Percentiles rank a stretch among this genome's conserved stretches.
These are phyloP conservation scores for Crocallis elinguaria DNA, from an alignment of 2,888 invertebrate species.

Conservation along the genomic window DNA sequence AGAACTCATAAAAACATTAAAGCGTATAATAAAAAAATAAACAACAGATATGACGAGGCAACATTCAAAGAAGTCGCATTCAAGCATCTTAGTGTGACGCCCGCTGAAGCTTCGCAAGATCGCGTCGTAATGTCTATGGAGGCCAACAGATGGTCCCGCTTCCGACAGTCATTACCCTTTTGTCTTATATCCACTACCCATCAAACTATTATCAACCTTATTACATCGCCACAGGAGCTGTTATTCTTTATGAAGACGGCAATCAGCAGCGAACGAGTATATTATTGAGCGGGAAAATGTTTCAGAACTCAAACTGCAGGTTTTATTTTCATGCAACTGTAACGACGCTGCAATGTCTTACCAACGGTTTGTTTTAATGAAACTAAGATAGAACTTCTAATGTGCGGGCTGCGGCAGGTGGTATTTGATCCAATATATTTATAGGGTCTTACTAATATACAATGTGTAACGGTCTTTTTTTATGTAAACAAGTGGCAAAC, in stretches of 20 bases:
- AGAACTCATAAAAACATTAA: not conserved
- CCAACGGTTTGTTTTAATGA: constrained; percentile 1
- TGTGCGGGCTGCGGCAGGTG: not conserved
- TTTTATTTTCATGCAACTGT: constrained; percentile 43
- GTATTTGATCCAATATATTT: no score
- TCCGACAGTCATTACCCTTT: constrained; percentile 72
- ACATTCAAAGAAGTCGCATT: constrained; percentile 38
- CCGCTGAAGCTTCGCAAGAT: constrained; percentile 56
- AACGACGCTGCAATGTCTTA: constrained; percentile 10
- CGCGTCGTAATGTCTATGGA: constrained; percentile 71
- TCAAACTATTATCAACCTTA: constrained; percentile 46
- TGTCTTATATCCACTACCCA: constrained; percentile 59
- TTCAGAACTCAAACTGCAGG: constrained; percentile 67
- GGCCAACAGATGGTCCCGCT: constrained; percentile 75
- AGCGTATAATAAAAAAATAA: not conserved
- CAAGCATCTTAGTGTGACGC: constrained; percentile 52
- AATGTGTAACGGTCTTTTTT: no score
- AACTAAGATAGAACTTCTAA: constrained; percentile 1
- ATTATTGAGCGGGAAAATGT: constrained; percentile 71
- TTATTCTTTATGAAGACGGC: constrained; percentile 40
- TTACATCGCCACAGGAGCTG: constrained; percentile 35
- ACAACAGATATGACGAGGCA: constrained; percentile 2
- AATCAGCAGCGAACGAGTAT: constrained; percentile 60
- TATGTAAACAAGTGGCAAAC: no score
- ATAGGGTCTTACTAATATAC: no score